Evolutionary conservation across 1,140 invertebrate genomes (phyloP), one percentile per base, ranked within the genome.

Genomic region (Anoplolepis gracilipes): DNA sequence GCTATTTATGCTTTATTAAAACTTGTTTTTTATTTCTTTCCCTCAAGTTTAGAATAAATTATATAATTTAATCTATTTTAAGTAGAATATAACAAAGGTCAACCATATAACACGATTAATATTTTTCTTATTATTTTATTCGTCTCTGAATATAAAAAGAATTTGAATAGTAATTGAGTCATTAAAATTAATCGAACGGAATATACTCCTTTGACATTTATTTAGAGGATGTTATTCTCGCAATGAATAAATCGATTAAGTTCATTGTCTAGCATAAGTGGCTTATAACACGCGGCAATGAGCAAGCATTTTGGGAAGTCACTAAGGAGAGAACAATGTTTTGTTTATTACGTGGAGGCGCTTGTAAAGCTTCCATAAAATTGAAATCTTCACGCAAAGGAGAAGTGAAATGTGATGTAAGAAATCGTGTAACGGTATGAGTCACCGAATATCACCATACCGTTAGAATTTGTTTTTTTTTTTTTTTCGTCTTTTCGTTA

Each of bases 341-440:
- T 72, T 82, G 22, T 73, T 82, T 49, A 19, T 49, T 49, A 16
- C 25, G 39, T 36, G 39, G 22, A n/a, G 25, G 36, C 19, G 36
- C 19, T 81, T 81, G 16, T 72, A 59, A n/a, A 55, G 53, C 13
- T 8, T 46, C 13, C 67, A 42, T 82, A 82, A 82, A 82, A 73
- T 72, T 82, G 78, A 82, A 59, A 57, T 73, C 25, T 59, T 82
- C 53, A 55, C 19, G 36, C 28, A 73, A 59, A 46, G 7, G 22
- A 19, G 53, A 61, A 72, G 16, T 39, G 19, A 16, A 81, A 70
- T 72, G 46, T 13, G 22, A 19, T 10, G 30, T 73, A 8, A 28
- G n/a, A 10, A 22, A n/a, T n/a, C n/a, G 49, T 64, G 39, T 55
- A 79, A 79, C 16, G 76, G n/a, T 42, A 67, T 1, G 11, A 5